phyloP scores from a whole-genome alignment of 1,140 invertebrate genomes.

The Lasioglossum baleicum region DNA sequence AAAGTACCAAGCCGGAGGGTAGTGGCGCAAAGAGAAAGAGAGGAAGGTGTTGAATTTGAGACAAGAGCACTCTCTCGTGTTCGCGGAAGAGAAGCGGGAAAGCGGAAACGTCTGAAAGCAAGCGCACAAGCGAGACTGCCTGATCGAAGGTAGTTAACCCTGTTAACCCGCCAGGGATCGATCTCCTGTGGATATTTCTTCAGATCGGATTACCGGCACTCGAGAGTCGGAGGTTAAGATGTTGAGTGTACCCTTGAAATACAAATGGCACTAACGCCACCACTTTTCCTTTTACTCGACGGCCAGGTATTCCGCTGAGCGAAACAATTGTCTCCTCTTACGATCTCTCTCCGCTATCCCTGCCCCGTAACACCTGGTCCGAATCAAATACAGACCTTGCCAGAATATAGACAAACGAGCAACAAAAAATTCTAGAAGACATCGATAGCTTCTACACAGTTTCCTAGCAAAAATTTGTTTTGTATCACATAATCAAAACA shows the following conservation, averaged over 20 bases:
- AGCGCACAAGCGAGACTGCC: constrained; percentile 3
- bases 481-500: too few species aligned
- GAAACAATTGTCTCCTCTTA: constrained; percentile 21
- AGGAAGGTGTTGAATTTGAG: constrained; percentile 43
- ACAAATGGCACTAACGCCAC: constrained; percentile 47
- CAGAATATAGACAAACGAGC: too few species aligned
- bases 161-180: constrained; percentile 64
- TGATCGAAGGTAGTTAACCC: constrained; percentile 68
- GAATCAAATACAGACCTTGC: too few species aligned
- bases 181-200: constrained; percentile 52
- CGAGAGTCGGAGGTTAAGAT: constrained; percentile 59
- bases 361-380: not conserved
- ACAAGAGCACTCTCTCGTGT: constrained; percentile 33
- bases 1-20: not conserved
- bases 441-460: too few species aligned
- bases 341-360: not conserved
- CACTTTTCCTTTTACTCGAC: constrained; percentile 35
- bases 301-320: constrained; percentile 2
- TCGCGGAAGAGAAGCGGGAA: not conserved
- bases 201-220: constrained; percentile 63
- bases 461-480: too few species aligned
- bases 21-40: not conserved
- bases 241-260: constrained; percentile 67
- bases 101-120: constrained; percentile 18
- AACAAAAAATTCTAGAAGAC: too few species aligned